These are phyloP conservation scores for Uria lomvia DNA, from an alignment of 2,113 vertebrate genomes.

Conservation along the genomic window DNA sequence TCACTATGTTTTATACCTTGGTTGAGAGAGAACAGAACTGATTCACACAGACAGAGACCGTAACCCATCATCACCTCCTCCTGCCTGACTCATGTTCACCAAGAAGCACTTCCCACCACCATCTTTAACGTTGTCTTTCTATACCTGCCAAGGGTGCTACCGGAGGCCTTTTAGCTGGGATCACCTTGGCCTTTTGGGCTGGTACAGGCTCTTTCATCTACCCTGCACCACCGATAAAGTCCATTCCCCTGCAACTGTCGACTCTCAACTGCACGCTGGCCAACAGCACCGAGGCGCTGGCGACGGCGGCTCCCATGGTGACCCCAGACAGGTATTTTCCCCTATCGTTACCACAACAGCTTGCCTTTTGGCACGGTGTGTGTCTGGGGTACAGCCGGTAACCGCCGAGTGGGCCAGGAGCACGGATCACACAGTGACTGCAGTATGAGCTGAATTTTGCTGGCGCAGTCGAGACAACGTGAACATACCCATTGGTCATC, in stretches of 20 bases:
- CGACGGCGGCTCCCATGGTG: neutral
- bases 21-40: neutral
- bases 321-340: constrained; percentile 60
- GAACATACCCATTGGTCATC: fast-evolving
- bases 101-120: fast-evolving
- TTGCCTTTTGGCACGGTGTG: fast-evolving
- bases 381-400: neutral
- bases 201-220: constrained; percentile 78
- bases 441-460: fast-evolving
- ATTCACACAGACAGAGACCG: fast-evolving
- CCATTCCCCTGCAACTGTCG: constrained; percentile 70
- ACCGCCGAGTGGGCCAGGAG: too few species aligned
- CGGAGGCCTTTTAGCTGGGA: constrained; percentile 75
- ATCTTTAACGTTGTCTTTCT: neutral
- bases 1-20: neutral
- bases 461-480: fast-evolving
- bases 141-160: constrained; percentile 74
- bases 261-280: constrained; percentile 64
- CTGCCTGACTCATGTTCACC: fast-evolving
- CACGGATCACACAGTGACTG: fast-evolving
- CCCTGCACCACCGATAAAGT: constrained; percentile 70
- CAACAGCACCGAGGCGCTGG: constrained; percentile 7
- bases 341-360: fast-evolving
- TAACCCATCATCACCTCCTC: neutral
- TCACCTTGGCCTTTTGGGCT: constrained; percentile 76